These are phyloP conservation scores for Drosophila borealis DNA, from an alignment of 2,888 invertebrate genomes.

Conservation along the genomic window DNA sequence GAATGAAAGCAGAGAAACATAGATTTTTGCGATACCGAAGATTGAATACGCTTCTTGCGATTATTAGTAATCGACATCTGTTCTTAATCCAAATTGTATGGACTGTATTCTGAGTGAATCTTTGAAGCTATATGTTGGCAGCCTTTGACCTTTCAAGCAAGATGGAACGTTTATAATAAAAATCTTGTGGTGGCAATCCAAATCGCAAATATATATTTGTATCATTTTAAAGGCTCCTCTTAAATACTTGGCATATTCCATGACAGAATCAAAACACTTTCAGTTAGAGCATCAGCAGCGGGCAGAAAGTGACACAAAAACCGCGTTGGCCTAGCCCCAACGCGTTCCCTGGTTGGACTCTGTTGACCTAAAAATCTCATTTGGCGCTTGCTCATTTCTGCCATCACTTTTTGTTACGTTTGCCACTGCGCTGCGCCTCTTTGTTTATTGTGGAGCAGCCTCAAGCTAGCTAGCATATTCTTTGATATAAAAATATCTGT, in stretches of 20 bases:
- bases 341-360: slow-evolving; percentile 62
- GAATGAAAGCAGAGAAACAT: slow-evolving; percentile 13
- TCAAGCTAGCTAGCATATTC: slow-evolving; percentile 34
- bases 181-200: too few species aligned
- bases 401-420: slow-evolving; percentile 70
- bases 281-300: slow-evolving; percentile 19
- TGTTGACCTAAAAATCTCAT: slow-evolving; percentile 82
- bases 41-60: slow-evolving; percentile 3
- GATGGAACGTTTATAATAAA: too few species aligned
- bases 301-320: slow-evolving; percentile 68
- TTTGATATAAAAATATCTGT: slow-evolving; percentile 43
- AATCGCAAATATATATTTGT: too few species aligned
- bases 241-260: neutral
- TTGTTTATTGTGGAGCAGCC: slow-evolving; percentile 47
- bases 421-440: slow-evolving; percentile 21
- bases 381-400: slow-evolving; percentile 74
- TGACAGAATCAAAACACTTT: neutral
- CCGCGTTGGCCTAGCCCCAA: slow-evolving; percentile 33
- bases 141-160: too few species aligned
- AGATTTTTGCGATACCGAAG: neutral
- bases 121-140: too few species aligned
- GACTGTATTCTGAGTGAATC: too few species aligned
- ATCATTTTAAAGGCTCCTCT: neutral
- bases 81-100: too few species aligned
- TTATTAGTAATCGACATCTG: too few species aligned